Evolutionary conservation across 2,797 vertebrate genomes (phyloP), one percentile per base, ranked within the genome.

Genomic region (Columba guinea): DNA sequence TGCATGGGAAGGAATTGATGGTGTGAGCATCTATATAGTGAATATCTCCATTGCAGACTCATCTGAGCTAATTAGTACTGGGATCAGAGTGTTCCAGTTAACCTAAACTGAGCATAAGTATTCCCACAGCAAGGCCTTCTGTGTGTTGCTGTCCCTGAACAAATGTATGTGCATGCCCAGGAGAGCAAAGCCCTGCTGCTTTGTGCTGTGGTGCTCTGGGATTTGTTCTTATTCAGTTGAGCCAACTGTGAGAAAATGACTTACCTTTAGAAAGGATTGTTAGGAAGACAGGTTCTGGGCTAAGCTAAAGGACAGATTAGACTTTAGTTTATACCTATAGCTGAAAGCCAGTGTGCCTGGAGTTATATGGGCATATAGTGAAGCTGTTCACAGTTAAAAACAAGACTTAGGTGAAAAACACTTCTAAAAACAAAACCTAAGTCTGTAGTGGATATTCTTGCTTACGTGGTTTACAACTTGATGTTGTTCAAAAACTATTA

Each of bases 51-150:
- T 0, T 51, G 64, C 53, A 92, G 58, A 28, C 22, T 83, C 9
- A 48, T 89, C 68, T 91, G 39, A 53, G 75, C 68, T 93, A 96
- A 91, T 96, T 96, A 91, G 16, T 63, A 35, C 30, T 68, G 71
- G 44, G 48, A 91, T 70, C 44, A 52, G 63, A 64, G 26, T 59
- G 64, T 63, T 93, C 74, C 52, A 89, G 49, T 85, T 56, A 74
- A 69, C n/a, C 48, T 89, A 89, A 82, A 81, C 48, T 77, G 78
- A 53, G 37, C 28, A 27, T 32, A 82, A 79, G 34, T 85, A 89
- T 87, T 92, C 91, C 89, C 91, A 80, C 16, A 83, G 53, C 75
- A 92, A 83, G 11, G 27, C 16, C 56, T 52, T 52, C 67, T 85
- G 73, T 58, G 84, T 56, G 9, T 34, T 80, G 17, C 46, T 89